Evolutionary conservation across 2,113 vertebrate species (phyloP), one percentile per base, ranked within the genome.

Genomic region (Micronycteris hirsuta): DNA sequence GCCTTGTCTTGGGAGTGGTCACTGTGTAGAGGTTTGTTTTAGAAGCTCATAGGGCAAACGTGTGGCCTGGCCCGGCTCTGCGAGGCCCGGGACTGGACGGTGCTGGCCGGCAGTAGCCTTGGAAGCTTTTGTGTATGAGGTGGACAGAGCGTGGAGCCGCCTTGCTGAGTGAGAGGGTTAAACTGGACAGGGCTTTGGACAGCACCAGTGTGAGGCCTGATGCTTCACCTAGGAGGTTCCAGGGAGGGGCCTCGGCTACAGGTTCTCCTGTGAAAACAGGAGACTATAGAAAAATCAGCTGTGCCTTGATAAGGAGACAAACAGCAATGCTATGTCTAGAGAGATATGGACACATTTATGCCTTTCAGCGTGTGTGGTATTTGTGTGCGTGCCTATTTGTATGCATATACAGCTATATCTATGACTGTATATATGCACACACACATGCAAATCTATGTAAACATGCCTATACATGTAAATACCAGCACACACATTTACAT

Each of bases 21-120:
- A 96, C 97, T 97, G 98, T 58, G 24, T 97, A 94, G 95, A 96
- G 98, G 82, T 94, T 97, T 97, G 97, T 89, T 92, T 97, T 96
- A 82, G 97, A 93, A 86, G 85, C 80, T 80, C 97, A 77, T 95
- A 97, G 98, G 95, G 96, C 86, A 78, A 93, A 85, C 31, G 91
- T 70, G 61, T 95, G 77, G 94, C 28, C 12, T 84, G 96, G 85
- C 80, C 92, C 47, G 93, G 82, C 96, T 95, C 47, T 38, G 71
- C 7, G 47, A 93, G 84, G 31, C 19, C 38, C 24, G 58, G 36
- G 73, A 61, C 61, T 45, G 6, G 13, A 43, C 0, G 31, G 84
- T 28, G 96, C 98, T 97, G 45, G 93, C 92, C 85, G 94, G 96
- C 56, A 47, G 12, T 81, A 61, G 95, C 93, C 31, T 16, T 85